Percentiles rank a stretch among this genome's conserved stretches.
These are phyloP conservation scores for Brachyopa scutellaris DNA, from an alignment of 2,888 invertebrate genomes.

Conservation along the genomic window DNA sequence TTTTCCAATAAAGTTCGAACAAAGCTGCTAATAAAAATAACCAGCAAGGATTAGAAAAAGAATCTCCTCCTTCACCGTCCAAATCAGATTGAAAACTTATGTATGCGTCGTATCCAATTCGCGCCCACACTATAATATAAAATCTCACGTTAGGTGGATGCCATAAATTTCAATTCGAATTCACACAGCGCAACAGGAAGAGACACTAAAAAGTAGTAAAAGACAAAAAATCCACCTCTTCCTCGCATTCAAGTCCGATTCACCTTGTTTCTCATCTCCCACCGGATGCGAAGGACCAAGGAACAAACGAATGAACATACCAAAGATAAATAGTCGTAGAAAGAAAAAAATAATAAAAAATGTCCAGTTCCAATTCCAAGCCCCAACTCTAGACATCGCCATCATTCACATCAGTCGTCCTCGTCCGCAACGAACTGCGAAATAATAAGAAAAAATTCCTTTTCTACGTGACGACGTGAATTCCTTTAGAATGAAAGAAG, in stretches of 20 bases:
- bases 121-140: too few species aligned
- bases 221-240: conserved; percentile 24
- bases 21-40: too few species aligned
- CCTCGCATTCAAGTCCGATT: conserved; percentile 40
- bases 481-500: conserved; percentile 1
- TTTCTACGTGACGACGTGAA: conserved; percentile 67
- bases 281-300: neutral
- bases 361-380: neutral
- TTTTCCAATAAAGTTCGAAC: too few species aligned
- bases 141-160: too few species aligned
- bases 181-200: conserved; percentile 1
- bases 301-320: neutral
- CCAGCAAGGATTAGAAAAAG: too few species aligned
- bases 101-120: too few species aligned
- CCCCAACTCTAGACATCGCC: neutral
- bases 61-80: too few species aligned
- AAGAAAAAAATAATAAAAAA: neutral
- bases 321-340: conserved; percentile 22
- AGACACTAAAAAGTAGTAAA: neutral
- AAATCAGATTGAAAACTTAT: too few species aligned
- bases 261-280: conserved; percentile 25
- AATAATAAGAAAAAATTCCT: conserved; percentile 70
- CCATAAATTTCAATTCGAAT: conserved; percentile 46
- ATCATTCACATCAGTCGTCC: conserved; percentile 41
- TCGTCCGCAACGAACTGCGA: conserved; percentile 55